Percentiles rank a stretch among this genome's conserved stretches.
Conservation (phyloP, 1,140 invertebrate genomes). For the Cephus cinctus region DNA sequence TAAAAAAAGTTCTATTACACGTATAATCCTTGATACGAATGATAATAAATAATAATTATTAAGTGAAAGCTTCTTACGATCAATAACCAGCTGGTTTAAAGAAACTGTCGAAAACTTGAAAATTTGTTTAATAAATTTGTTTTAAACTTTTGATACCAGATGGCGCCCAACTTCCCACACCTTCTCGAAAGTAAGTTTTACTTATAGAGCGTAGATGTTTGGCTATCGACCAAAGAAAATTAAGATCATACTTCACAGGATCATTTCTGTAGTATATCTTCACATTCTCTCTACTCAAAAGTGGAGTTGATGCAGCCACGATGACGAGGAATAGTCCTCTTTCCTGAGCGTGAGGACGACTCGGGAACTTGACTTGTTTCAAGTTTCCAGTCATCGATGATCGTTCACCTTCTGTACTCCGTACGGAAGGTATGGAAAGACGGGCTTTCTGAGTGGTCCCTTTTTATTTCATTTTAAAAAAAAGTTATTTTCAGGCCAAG, state of each 20-base stretch:
- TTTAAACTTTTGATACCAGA: too few species aligned
- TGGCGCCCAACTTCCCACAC: too few species aligned
- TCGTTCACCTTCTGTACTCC: slow-evolving; percentile 46
- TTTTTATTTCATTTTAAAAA: slow-evolving; percentile 13
- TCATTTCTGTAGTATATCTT: slow-evolving; percentile 59
- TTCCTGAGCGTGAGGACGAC: slow-evolving; percentile 56
- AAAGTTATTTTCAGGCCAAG: slow-evolving; percentile 26
- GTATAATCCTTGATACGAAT: too few species aligned
- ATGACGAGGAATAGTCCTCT: slow-evolving; percentile 50
- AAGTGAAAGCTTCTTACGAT: too few species aligned
- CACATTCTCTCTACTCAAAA: slow-evolving; percentile 41
- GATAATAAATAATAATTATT: too few species aligned
- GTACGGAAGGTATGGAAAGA: slow-evolving; percentile 35
- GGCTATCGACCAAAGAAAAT: too few species aligned
- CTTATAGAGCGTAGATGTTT: too few species aligned
- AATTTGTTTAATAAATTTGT: too few species aligned
- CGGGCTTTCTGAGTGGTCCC: slow-evolving; percentile 52
- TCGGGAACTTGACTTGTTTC: slow-evolving; percentile 13
- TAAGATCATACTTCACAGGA: slow-evolving; percentile 60
- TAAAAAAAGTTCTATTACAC: too few species aligned
- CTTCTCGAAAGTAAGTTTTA: too few species aligned
- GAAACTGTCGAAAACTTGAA: too few species aligned
- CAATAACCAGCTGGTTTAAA: too few species aligned
- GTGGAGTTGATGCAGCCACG: slow-evolving; percentile 51
- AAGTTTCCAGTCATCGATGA: slow-evolving; percentile 50